A percentile compares a stretch with the other conserved stretches of the same genome.
phyloP scores from a whole-genome alignment of 2,797 vertebrate species.

The Vultur gryphus region DNA sequence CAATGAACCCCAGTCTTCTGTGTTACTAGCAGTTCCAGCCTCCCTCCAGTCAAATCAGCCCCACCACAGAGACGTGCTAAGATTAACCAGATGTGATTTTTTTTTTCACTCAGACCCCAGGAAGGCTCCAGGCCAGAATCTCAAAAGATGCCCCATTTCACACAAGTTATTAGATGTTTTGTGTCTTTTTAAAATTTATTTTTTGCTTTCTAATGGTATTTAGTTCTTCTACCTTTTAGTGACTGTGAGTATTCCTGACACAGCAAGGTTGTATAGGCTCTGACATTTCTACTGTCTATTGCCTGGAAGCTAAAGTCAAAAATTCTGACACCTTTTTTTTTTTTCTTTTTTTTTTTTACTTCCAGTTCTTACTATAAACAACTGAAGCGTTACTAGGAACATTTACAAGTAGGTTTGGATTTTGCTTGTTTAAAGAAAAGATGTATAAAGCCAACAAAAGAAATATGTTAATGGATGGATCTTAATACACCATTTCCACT shows the following conservation, averaged over 20 bases:
- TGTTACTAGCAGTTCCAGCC: neutral
- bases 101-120: neutral
- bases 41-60: neutral
- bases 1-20: neutral
- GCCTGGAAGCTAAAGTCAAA: conserved; percentile 10
- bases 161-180: neutral
- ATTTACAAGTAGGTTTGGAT: neutral
- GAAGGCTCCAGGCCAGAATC: neutral
- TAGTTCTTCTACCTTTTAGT: neutral
- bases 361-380: neutral
- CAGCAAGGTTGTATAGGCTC: neutral
- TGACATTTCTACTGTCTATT: neutral
- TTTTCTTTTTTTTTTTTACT: neutral
- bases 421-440: neutral
- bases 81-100: neutral
- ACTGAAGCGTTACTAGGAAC: neutral
- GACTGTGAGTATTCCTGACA: conserved; percentile 2
- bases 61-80: neutral
- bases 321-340: neutral
- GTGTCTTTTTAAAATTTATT: neutral
- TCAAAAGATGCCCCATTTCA: neutral
- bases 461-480: neutral
- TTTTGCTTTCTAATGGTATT: conserved; percentile 42
- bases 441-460: neutral
- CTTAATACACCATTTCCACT: neutral